These are phyloP conservation scores for Cardiocondyla obscurior DNA, from an alignment of 1,140 invertebrate species.

Conservation along the genomic window DNA sequence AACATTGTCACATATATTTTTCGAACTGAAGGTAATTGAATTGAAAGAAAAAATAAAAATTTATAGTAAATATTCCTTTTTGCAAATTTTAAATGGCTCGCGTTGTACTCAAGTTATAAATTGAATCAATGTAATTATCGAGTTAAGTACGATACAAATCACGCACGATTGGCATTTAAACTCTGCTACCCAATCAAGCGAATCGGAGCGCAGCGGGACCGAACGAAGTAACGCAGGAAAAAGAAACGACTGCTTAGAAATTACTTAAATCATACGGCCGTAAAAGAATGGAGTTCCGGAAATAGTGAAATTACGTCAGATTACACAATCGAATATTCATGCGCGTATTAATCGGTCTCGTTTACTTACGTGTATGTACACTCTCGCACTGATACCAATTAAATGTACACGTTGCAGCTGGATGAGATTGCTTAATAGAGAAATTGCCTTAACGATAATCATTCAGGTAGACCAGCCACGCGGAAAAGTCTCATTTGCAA, in stretches of 20 bases:
- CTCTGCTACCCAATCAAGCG: constrained; percentile 37
- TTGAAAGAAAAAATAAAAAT: too few species aligned
- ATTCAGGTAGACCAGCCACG: not conserved
- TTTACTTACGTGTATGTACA: constrained; percentile 21
- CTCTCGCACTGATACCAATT: constrained; percentile 14
- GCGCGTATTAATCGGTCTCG: constrained; percentile 32
- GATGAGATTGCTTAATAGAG: constrained; percentile 27
- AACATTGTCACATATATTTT: not conserved
- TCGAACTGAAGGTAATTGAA: too few species aligned
- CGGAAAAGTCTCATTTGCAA: not conserved
- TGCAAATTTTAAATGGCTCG: not conserved
- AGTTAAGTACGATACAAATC: constrained; percentile 40
- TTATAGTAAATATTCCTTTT: constrained; percentile 1
- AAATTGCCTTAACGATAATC: constrained; percentile 39
- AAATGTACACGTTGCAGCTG: constrained; percentile 29
- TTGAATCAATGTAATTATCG: constrained; percentile 12
- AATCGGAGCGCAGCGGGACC: constrained; percentile 40
- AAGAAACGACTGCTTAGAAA: constrained; percentile 5
- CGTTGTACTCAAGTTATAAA: constrained; percentile 14
- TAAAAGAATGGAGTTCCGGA: constrained; percentile 1
- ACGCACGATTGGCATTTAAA: constrained; percentile 43
- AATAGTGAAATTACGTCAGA: constrained; percentile 12
- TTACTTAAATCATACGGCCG: not conserved
- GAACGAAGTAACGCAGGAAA: constrained; percentile 4
- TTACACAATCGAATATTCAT: constrained; percentile 29